phyloP scores from a whole-genome alignment of 2,888 invertebrate species.

The Acronicta psi region DNA sequence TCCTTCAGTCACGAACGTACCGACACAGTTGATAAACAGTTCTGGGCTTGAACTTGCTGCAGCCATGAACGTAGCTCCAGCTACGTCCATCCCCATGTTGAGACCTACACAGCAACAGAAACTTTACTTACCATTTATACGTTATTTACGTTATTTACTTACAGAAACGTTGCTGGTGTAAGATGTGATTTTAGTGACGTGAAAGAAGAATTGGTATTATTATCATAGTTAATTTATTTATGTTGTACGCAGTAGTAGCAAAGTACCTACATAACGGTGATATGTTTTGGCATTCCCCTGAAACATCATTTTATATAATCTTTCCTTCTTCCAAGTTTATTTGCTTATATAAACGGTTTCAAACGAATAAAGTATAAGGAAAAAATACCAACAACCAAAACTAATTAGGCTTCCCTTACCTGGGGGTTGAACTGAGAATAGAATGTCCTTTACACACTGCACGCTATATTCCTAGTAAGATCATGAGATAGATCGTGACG shows the following conservation, averaged over 20 bases:
- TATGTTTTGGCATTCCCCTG: too few relatives aligned
- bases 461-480: neutral
- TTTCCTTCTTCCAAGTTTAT: too few relatives aligned
- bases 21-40: slow-evolving; percentile 95
- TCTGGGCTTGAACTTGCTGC: slow-evolving; percentile 96
- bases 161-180: too few relatives aligned
- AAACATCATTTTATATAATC: too few relatives aligned
- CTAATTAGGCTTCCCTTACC: slow-evolving; percentile 8
- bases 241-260: too few relatives aligned
- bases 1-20: slow-evolving; percentile 93
- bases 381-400: neutral
- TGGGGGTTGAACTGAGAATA: neutral
- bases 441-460: neutral
- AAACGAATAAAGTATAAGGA: neutral
- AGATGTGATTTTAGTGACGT: too few relatives aligned
- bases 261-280: too few relatives aligned
- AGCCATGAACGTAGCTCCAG: slow-evolving; percentile 97
- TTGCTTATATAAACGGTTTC: neutral
- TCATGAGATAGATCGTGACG: slow-evolving; percentile 20
- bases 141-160: too few relatives aligned
- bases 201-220: too few relatives aligned
- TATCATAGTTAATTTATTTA: too few relatives aligned
- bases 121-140: too few relatives aligned
- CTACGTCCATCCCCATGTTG: slow-evolving; percentile 92
- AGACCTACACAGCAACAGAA: slow-evolving; percentile 87